Evolutionary conservation across 1,140 invertebrate species (phyloP).

Genomic region (Chironomus tepperi): DNA sequence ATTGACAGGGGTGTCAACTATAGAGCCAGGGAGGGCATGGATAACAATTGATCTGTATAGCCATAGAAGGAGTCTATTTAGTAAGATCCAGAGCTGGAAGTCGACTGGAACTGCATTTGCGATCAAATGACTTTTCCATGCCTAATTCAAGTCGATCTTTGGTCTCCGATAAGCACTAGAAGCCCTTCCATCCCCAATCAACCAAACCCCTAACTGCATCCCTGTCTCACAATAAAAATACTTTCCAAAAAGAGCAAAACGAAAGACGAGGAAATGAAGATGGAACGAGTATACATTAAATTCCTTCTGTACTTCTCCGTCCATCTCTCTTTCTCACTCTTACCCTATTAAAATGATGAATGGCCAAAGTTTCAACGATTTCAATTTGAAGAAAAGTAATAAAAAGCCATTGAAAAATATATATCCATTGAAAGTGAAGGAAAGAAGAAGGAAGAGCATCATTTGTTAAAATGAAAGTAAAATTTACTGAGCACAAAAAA

Average conservation of each 20-base stretch:
- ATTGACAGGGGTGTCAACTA: too few species aligned
- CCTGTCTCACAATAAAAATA: neutral
- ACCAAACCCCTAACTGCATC: too few species aligned
- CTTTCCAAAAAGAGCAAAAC: neutral
- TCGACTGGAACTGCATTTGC: too few species aligned
- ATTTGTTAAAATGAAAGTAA: neutral
- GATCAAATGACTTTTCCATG: too few species aligned
- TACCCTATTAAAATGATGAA: slow-evolving; percentile 20
- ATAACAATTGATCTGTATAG: too few species aligned
- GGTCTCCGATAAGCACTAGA: too few species aligned
- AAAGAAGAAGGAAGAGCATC: neutral
- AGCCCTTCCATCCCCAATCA: too few species aligned
- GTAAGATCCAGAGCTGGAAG: too few species aligned
- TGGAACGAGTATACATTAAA: neutral
- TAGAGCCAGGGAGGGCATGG: too few species aligned
- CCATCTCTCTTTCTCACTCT: too few species aligned
- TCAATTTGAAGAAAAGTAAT: slow-evolving; percentile 9
- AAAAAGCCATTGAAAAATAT: neutral
- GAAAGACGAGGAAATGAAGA: neutral
- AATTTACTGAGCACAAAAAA: neutral
- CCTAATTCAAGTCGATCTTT: too few species aligned
- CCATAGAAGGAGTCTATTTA: too few species aligned
- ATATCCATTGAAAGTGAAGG: neutral
- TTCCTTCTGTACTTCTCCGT: neutral
- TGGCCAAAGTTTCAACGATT: slow-evolving; percentile 18